Evolutionary conservation across 2,888 invertebrate genomes (phyloP).

Genomic region (Galerucella pusilla): DNA sequence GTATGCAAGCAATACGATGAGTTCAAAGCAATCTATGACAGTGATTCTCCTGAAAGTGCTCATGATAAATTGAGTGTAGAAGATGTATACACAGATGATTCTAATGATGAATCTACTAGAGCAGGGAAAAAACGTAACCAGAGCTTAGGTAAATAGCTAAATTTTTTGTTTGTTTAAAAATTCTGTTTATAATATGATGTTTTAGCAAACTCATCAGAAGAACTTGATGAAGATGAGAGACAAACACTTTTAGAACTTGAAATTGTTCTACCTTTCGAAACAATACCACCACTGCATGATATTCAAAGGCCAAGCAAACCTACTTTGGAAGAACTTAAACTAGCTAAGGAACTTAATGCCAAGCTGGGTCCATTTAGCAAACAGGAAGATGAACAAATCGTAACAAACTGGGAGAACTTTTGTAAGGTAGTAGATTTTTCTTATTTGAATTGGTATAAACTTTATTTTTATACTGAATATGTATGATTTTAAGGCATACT

Average conservation of each 20-base stretch:
- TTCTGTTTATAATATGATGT: no score
- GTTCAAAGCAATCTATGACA: background rate
- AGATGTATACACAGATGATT: no score
- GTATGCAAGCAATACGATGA: background rate
- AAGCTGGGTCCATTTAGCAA: constrained; percentile 42
- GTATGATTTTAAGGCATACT: background rate
- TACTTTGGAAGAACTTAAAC: constrained; percentile 1
- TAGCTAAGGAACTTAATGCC: background rate
- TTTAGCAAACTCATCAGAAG: background rate
- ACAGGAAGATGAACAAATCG: constrained; percentile 43
- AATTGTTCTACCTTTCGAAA: constrained; percentile 22
- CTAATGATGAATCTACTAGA: no score
- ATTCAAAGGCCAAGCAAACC: constrained; percentile 27
- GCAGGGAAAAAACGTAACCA: no score
- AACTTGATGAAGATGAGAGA: constrained; percentile 1
- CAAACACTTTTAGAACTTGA: constrained; percentile 1
- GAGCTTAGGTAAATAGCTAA: no score
- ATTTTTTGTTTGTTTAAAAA: no score
- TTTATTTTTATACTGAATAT: no score
- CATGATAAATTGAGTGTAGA: no score
- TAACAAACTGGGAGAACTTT: constrained; percentile 44
- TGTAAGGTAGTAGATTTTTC: constrained; percentile 38
- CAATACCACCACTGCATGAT: constrained; percentile 29
- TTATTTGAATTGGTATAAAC: background rate
- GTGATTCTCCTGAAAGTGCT: no score